Evolutionary conservation across 2,888 invertebrate genomes (phyloP), one percentile per base, ranked within the genome.

Genomic region (Odontomyia ornata): DNA sequence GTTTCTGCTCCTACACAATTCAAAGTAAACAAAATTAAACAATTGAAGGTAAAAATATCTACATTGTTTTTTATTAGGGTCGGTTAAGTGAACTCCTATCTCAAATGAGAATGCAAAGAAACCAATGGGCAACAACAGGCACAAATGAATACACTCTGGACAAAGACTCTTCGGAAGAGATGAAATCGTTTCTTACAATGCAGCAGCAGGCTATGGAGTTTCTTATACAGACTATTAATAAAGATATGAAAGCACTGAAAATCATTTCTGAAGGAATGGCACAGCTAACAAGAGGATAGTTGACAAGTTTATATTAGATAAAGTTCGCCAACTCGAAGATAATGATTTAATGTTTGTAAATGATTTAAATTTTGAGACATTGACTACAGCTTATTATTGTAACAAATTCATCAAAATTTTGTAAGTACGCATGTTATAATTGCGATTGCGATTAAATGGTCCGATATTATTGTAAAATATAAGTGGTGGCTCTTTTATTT

Each of bases 1-100:
- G 90, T 98, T 21, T 95, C 95, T 81, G 93, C 95, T 15, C 97
- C 98, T 36, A 95, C 96, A 56, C 95, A 98, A 81, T 96, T 95
- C 84, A 97, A 96, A 87, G 95, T 94, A 82, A 21, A 13, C 21
- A 18, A 9, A 4, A 18, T 15, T 18, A 77, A 75, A 60, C n/a
- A 30, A 11, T 65, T 60, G 62, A 72, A 30, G 18, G 13, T 52
- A n/a, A n/a, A n/a, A n/a, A n/a, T n/a, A n/a, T n/a, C n/a, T n/a
- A 36, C 36, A 5, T 36, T 3, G 9, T 5, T 28, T 62, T 36
- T 13, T 79, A 80, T 72, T 76, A 94, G 93, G 96, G 97, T 77
- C 93, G 96, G 75, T 89, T 98, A 76, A 96, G 95, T 85, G 97
- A 98, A 88, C 88, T 98, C 82, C 88, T 97, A 80, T 95, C 97